Base-by-base conservation (phyloP, 1,140 invertebrate species). In the Nasonia giraulti region DNA sequence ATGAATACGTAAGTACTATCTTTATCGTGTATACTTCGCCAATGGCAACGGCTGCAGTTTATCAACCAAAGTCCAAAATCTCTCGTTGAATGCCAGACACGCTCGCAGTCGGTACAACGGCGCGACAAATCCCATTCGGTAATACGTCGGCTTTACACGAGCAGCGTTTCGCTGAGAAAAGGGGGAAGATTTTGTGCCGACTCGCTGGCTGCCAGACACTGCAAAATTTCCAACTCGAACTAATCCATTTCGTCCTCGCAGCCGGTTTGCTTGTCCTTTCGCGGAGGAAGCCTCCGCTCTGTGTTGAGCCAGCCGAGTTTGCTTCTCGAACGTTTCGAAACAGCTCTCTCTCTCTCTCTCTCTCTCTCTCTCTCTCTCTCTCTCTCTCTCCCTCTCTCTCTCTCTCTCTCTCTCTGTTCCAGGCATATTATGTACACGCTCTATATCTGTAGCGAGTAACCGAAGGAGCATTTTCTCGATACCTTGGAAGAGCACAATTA, bases 211-310 rank as follows among this genome's bases (percentile, higher is more conserved):
- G 44, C 23, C 75, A 77, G 75, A 77, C 75, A 55, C 47, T 66
- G 77, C 77, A 11, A 79, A 79, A 79, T 79, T 79, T 66, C 55
- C 23, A 66, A 66, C 50, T 66, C 27, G 66, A 79, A 79, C 77
- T 79, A 79, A 79, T 79, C 50, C 77, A 79, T 79, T 66, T 79
- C 77, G n/a, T 1, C 7, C n/a, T 27, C 3, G 12, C 27, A 31
- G 69, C 27, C 1, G 20, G 2, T 37, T 14, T 37, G 4, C 27
- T 40, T 44, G 74, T 11, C 10, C 69, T 33, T 71, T 33, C 23
- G 44, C 8, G 44, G 50, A 62, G 75, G 50, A 78, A 66, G 31
- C 2, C 33, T 37, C 5, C 33, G 5, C 33, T 37, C 33, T 37
- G 0, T 37, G 33, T 37, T 37, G 33, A 37, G n/a, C 3, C 47